Evolutionary conservation across 2,888 invertebrate species (phyloP).

Genomic region (Macropis europaea): DNA sequence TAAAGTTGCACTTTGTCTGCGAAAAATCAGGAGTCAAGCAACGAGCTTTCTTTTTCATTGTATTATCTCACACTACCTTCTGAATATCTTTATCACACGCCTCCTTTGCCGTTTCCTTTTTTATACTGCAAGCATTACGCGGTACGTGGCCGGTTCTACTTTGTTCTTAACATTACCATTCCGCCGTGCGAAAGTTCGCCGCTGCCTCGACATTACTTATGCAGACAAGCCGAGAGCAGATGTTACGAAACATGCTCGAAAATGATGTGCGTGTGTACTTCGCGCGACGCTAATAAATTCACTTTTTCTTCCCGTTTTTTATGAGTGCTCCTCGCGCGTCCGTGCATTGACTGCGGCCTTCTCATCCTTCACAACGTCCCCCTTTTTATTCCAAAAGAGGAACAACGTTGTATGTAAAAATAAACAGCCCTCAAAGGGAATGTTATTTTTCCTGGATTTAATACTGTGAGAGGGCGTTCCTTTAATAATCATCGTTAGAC

Average conservation of each 20-base stretch:
- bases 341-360: not conserved
- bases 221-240: not conserved
- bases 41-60: too few relatives aligned
- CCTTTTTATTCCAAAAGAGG: not conserved
- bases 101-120: too few relatives aligned
- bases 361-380: not conserved
- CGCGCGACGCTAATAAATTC: constrained; percentile 9
- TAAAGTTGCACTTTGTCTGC: too few relatives aligned
- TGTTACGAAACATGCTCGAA: not conserved
- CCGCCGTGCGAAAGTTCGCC: not conserved
- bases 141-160: too few relatives aligned
- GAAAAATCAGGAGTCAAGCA: too few relatives aligned
- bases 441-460: too few relatives aligned
- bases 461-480: too few relatives aligned
- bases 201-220: not conserved
- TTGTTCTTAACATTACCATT: not conserved
- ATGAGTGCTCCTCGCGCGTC: not conserved
- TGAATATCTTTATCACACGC: too few relatives aligned
- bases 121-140: too few relatives aligned
- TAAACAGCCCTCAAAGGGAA: too few relatives aligned
- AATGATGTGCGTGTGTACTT: not conserved
- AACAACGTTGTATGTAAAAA: constrained; percentile 5
- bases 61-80: too few relatives aligned
- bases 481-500: too few relatives aligned
- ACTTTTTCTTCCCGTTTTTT: not conserved